Percentiles rank a stretch among this genome's conserved stretches.
Evolutionary conservation across 2,797 vertebrate species (phyloP).

Genomic region (Lepus townsendii): DNA sequence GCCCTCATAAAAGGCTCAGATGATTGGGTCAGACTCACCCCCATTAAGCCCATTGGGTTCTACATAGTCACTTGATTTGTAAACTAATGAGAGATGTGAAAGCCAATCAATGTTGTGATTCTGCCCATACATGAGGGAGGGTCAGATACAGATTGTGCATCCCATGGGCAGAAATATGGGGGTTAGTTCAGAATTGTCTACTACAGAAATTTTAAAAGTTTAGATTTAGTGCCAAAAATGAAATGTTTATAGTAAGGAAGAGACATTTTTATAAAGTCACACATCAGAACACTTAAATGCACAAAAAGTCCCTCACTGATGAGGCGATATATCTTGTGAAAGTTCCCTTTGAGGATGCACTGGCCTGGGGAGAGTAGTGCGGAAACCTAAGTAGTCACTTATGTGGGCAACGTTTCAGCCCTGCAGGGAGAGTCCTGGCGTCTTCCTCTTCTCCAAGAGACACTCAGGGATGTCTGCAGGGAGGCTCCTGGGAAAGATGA

Average conservation of each 20-base stretch:
- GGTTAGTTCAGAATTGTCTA: not conserved
- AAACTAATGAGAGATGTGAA: not conserved
- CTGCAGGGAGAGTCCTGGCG: not conserved
- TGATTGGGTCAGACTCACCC: not conserved
- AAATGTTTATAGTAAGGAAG: not conserved
- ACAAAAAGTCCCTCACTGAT: not conserved
- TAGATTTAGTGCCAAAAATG: not conserved
- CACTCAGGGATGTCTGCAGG: not conserved
- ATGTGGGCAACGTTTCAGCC: fast-evolving
- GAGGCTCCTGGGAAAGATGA: not conserved
- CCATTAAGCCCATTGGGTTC: not conserved
- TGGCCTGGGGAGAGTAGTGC: no score
- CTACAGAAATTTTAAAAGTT: not conserved
- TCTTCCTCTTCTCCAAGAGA: no score
- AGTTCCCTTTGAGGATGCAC: not conserved
- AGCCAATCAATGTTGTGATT: not conserved
- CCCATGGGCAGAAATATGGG: not conserved
- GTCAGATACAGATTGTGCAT: not conserved
- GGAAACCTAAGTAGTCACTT: not conserved
- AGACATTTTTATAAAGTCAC: not conserved
- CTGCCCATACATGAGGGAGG: no score
- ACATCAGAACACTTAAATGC: not conserved
- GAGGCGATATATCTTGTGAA: not conserved
- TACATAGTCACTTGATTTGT: not conserved
- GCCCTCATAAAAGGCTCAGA: not conserved